These are phyloP conservation scores for Syndactyla subalaris DNA, from an alignment of 2,797 vertebrate genomes.

Conservation along the genomic window DNA sequence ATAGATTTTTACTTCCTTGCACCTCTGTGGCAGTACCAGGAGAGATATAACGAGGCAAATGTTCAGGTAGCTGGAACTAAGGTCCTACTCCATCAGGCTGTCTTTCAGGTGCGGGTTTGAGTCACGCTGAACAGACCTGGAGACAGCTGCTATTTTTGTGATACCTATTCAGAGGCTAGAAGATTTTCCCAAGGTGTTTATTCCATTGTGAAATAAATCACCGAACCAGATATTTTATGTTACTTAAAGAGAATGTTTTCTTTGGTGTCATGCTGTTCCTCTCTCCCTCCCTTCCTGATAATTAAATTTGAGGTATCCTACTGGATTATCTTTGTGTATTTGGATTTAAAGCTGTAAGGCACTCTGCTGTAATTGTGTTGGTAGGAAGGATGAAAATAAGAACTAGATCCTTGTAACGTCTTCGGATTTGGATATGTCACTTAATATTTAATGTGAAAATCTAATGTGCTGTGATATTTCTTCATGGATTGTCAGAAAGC, in stretches of 20 bases:
- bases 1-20: background rate
- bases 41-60: background rate
- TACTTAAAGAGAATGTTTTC: background rate
- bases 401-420: background rate
- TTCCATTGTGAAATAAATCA: background rate
- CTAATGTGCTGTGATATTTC: background rate
- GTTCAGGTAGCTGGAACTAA: background rate
- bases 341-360: background rate
- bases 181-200: background rate
- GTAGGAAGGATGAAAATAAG: background rate
- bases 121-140: background rate
- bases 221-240: background rate
- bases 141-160: background rate
- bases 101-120: background rate
- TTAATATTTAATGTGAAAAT: background rate
- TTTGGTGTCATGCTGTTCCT: background rate
- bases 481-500: background rate
- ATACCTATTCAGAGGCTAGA: background rate
- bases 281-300: background rate
- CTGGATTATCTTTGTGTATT: background rate
- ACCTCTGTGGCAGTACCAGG: background rate
- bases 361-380: background rate
- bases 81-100: background rate
- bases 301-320: background rate
- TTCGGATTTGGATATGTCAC: background rate